A percentile compares a stretch with the other conserved stretches of the same genome.
Evolutionary conservation across 2,113 vertebrate genomes (phyloP).

Genomic region (Stomatorhinus ivindoensis): DNA sequence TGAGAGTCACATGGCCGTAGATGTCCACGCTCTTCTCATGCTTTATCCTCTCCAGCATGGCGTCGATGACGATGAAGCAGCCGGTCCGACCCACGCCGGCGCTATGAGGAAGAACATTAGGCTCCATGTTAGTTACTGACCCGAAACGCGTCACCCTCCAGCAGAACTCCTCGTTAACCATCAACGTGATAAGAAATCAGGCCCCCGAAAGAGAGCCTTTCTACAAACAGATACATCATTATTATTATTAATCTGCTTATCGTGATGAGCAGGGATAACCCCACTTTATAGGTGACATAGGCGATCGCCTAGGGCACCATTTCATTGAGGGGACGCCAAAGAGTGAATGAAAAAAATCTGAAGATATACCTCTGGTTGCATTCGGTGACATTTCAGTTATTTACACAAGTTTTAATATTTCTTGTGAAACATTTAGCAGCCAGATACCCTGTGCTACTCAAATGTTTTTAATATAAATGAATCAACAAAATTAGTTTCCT

Average conservation of each 20-base stretch:
- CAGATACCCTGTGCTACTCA: background rate
- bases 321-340: background rate
- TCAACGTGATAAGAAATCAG: background rate
- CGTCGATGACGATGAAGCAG: constrained; percentile 97
- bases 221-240: background rate
- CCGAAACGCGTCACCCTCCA: background rate
- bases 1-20: constrained; percentile 96
- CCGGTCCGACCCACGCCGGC: constrained; percentile 95
- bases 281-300: background rate
- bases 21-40: constrained; percentile 96
- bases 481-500: background rate
- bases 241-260: background rate
- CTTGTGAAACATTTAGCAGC: background rate
- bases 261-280: background rate
- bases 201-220: background rate
- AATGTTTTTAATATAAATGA: background rate
- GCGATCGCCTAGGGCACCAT: background rate
- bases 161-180: background rate
- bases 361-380: background rate
- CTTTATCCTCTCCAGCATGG: constrained; percentile 95
- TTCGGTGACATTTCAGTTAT: background rate
- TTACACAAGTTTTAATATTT: background rate
- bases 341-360: background rate
- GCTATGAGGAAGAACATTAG: constrained; percentile 49
- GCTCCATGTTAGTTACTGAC: background rate